These are phyloP conservation scores for Hippopotamyrus pictus DNA, from an alignment of 2,797 vertebrate species.

Conservation along the genomic window DNA sequence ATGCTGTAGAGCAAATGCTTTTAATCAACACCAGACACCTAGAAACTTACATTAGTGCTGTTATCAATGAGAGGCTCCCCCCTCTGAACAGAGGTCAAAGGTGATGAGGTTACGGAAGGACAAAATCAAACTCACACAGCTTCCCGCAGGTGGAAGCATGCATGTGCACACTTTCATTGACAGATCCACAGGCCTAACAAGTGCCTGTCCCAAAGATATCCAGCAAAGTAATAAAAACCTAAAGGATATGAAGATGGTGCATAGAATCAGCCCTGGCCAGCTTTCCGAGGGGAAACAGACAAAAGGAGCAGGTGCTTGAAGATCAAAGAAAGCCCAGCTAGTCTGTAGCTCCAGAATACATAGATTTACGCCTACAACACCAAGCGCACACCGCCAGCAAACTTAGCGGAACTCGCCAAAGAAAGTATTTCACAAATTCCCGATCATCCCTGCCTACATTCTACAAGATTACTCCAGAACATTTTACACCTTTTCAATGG, in stretches of 20 bases:
- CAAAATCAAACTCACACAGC: not conserved
- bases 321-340: not conserved
- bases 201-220: not conserved
- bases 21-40: not conserved
- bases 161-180: not conserved
- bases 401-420: not conserved
- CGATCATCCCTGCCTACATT: not conserved
- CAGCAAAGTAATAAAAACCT: not conserved
- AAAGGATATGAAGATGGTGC: not conserved
- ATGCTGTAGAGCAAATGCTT: not conserved
- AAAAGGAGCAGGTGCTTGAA: not conserved
- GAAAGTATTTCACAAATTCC: not conserved
- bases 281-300: not conserved
- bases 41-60: not conserved
- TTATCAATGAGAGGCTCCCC: not conserved
- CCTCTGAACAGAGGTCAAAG: constrained; percentile 1
- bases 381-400: not conserved
- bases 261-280: not conserved
- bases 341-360: not conserved
- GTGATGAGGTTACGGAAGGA: not conserved
- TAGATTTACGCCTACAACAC: not conserved
- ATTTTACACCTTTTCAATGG: not conserved
- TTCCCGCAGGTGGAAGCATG: not conserved
- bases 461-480: not conserved
- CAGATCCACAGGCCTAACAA: not conserved